Conservation (phyloP, 2,113 vertebrate genomes). For the Serilophus lunatus region DNA sequence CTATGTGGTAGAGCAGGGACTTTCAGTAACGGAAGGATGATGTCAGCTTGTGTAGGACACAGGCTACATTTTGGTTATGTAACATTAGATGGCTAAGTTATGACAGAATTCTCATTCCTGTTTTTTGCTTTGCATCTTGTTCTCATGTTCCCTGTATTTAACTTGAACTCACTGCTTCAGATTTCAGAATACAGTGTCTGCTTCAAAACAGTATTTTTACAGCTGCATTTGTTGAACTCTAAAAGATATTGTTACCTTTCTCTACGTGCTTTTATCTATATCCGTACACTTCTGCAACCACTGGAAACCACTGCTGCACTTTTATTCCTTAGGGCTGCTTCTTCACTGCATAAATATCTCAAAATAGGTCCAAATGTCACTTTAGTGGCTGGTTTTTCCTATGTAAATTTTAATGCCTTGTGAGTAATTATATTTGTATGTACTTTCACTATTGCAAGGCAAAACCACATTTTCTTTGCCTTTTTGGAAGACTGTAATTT, state of each 20-base stretch:
- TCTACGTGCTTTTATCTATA: background rate
- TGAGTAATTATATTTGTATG: background rate
- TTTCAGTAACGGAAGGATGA: background rate
- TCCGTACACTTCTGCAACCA: background rate
- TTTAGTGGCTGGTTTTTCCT: background rate
- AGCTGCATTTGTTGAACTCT: background rate
- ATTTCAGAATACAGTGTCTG: background rate
- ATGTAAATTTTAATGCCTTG: background rate
- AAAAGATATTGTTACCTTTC: background rate
- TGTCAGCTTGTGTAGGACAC: background rate
- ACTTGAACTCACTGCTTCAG: background rate
- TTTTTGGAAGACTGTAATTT: background rate
- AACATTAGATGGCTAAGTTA: background rate
- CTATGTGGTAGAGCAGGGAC: background rate
- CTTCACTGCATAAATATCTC: background rate
- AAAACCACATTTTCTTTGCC: background rate
- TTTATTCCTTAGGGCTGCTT: background rate
- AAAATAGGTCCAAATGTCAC: background rate
- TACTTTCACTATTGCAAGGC: background rate
- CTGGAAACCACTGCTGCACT: background rate
- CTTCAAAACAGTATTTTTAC: background rate
- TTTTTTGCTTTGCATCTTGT: background rate
- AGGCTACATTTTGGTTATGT: background rate
- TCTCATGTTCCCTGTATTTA: background rate
- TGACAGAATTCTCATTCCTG: background rate